phyloP scores from a whole-genome alignment of 2,113 vertebrate genomes.

The Synchiropus splendidus region DNA sequence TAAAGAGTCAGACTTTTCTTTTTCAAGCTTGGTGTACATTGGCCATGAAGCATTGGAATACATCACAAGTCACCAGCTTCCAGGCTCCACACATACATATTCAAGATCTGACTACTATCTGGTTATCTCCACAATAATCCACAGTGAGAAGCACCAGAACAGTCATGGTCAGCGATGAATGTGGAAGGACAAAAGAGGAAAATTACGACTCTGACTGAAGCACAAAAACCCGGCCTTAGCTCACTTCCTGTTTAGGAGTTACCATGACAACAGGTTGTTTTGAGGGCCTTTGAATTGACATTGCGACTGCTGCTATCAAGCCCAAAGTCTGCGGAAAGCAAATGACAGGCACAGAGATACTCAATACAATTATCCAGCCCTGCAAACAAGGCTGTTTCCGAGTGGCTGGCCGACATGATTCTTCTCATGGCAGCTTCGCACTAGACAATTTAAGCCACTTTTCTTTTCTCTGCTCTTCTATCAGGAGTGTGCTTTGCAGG shows the following conservation, averaged over 20 bases:
- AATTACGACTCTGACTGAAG: too few relatives aligned
- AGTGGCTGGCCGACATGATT: conserved; percentile 1
- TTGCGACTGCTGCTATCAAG: conserved; percentile 11
- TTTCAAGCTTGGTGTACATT: too few relatives aligned
- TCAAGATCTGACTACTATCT: too few relatives aligned
- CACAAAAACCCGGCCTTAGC: too few relatives aligned
- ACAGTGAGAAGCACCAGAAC: too few relatives aligned
- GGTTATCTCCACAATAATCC: too few relatives aligned
- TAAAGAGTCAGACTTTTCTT: too few relatives aligned
- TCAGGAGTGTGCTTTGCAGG: conserved; percentile 23
- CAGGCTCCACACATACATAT: too few relatives aligned
- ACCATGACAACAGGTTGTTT: conserved; percentile 44
- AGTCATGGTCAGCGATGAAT: too few relatives aligned
- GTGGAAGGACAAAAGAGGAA: too few relatives aligned
- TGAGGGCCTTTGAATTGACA: conserved; percentile 23
- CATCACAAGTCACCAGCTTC: too few relatives aligned
- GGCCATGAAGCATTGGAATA: too few relatives aligned
- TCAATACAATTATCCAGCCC: background rate
- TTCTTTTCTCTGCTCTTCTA: conserved; percentile 10
- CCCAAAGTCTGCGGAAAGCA: conserved; percentile 8
- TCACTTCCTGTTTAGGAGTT: conserved; percentile 19
- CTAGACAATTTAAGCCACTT: conserved; percentile 23
- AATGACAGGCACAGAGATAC: background rate
- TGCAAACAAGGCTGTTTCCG: conserved; percentile 7
- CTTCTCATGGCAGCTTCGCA: conserved; percentile 11